Percentiles rank a stretch among this genome's conserved stretches.
phyloP scores from a whole-genome alignment of 2,113 vertebrate species.

The Apaloderma vittatum region DNA sequence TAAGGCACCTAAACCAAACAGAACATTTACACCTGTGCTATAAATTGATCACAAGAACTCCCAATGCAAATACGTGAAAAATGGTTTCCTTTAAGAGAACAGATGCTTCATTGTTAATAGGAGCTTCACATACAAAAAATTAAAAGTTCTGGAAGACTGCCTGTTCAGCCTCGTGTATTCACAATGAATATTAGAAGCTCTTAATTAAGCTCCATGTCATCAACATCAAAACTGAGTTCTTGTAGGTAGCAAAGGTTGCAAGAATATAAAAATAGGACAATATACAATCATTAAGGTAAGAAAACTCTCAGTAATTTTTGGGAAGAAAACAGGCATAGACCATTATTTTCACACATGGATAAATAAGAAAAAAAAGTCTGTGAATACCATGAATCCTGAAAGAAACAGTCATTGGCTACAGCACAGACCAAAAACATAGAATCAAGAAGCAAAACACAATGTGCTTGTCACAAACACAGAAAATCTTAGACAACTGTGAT shows the following conservation, averaged over 20 bases:
- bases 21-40: neutral
- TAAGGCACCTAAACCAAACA: neutral
- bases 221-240: neutral
- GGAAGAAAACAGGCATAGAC: neutral
- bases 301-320: neutral
- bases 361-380: neutral
- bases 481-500: neutral
- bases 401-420: neutral
- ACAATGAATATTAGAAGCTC: slow-evolving; percentile 44
- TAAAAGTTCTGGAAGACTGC: slow-evolving; percentile 45
- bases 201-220: slow-evolving; percentile 30
- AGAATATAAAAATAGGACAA: neutral
- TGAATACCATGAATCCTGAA: neutral
- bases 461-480: neutral
- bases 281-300: neutral
- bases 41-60: neutral
- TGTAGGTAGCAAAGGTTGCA: slow-evolving; percentile 28
- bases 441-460: neutral
- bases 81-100: slow-evolving; percentile 53
- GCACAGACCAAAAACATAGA: neutral
- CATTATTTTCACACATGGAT: neutral
- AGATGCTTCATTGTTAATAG: slow-evolving; percentile 67
- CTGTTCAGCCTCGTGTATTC: slow-evolving; percentile 21
- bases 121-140: slow-evolving; percentile 60
- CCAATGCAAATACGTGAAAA: neutral